Evolutionary conservation across 1,140 invertebrate species (phyloP), one percentile per base, ranked within the genome.

Genomic region (Aporrectodea caliginosa): DNA sequence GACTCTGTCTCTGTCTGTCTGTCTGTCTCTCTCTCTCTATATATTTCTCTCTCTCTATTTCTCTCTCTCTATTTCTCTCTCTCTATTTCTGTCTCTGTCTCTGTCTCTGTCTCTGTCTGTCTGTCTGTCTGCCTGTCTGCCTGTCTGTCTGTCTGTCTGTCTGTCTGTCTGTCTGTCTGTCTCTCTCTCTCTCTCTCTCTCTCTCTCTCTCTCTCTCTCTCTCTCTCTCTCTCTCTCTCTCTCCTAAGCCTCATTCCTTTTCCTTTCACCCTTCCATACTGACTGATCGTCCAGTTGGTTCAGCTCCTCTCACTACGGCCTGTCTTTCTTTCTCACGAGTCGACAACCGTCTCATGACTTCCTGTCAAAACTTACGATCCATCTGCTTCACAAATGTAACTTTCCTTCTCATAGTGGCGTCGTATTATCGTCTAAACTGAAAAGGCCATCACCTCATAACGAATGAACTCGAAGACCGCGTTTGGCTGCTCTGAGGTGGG

Each of bases 141-240:
- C 71, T 73, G 2, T n/a, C 71, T 73, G 16, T 73, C 71, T 73
- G 6, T 73, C 6, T n/a, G 2, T n/a, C 71, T n/a, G 2, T n/a
- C n/a, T 73, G 2, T 73, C 71, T 33, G 16, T 73, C 71, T 73
- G 2, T 73, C 71, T 73, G 29, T 73, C 71, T 73, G 6, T 73
- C 71, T 73, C 71, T n/a, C 6, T 73, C 6, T 73, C 71, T 73
- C 71, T 73, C 71, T 73, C 71, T 73, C 6, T 73, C 71, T 73
- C 71, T 73, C n/a, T 73, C 6, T 73, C 6, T 73, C 6, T 73
- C 71, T 73, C 71, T 73, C 71, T 6, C n/a, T 73, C 71, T 73
- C 71, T 33, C 6, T 73, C 71, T 73, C n/a, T 73, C 71, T 73
- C 6, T 73, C 71, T 73, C 71, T 73, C 71, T 73, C 71, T n/a